Percentiles rank a stretch among this genome's conserved stretches.
These are phyloP conservation scores for Bucorvus abyssinicus DNA, from an alignment of 2,797 vertebrate species.

Conservation along the genomic window DNA sequence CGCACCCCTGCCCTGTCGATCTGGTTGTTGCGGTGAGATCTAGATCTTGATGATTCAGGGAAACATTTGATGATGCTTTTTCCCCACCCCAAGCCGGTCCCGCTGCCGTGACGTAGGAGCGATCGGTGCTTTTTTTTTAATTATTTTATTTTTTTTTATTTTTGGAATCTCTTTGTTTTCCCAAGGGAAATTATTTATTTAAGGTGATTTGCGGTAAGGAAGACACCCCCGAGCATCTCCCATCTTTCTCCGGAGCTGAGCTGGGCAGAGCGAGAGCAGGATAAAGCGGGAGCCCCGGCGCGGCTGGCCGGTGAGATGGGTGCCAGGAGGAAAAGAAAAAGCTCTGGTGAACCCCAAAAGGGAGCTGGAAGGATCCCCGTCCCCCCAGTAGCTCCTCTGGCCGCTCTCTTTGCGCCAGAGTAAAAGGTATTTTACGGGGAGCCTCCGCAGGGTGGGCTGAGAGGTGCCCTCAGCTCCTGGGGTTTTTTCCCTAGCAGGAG, in stretches of 20 bases:
- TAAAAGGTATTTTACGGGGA: background rate
- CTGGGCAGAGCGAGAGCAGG: background rate
- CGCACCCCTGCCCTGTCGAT: slow-evolving; percentile 49
- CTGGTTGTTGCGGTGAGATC: slow-evolving; percentile 66
- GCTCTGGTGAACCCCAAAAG: background rate
- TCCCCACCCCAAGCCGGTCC: background rate
- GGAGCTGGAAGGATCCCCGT: background rate
- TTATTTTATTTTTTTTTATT: too few relatives aligned
- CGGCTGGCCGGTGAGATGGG: background rate
- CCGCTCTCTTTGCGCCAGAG: background rate
- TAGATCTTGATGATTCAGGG: slow-evolving; percentile 36
- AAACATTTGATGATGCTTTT: background rate
- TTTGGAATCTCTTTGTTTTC: background rate
- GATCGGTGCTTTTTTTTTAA: background rate
- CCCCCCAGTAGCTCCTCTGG: background rate
- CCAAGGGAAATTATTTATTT: background rate
- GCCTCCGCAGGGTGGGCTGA: background rate
- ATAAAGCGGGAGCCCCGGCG: background rate
- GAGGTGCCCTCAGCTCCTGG: rapidly evolving
- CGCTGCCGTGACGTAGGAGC: background rate
- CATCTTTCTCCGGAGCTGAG: background rate
- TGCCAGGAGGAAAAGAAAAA: background rate
- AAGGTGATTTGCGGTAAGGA: background rate
- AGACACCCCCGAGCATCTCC: background rate
- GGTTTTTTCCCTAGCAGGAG: background rate